A percentile compares a stretch with the other conserved stretches of the same genome.
phyloP scores from a whole-genome alignment of 2,113 vertebrate species.

The Charina bottae region DNA sequence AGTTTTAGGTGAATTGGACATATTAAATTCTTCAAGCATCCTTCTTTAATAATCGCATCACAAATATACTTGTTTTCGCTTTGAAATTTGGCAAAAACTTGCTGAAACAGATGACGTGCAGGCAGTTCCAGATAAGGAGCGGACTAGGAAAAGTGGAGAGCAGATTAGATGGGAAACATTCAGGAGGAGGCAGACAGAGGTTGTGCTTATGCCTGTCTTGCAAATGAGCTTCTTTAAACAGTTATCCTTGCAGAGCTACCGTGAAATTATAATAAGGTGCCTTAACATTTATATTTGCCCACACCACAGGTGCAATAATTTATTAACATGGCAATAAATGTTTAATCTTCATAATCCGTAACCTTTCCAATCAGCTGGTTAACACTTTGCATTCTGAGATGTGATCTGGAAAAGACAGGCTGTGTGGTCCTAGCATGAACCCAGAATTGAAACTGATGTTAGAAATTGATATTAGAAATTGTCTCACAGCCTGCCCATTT shows the following conservation, averaged over 20 bases:
- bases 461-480: not conserved
- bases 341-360: constrained; percentile 59
- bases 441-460: not conserved
- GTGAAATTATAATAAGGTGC: constrained; percentile 64
- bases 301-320: constrained; percentile 58
- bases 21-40: not conserved
- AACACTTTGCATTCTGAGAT: constrained; percentile 9
- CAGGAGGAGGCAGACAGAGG: accelerated
- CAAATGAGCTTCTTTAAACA: constrained; percentile 37
- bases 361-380: constrained; percentile 27
- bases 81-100: not conserved
- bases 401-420: constrained; percentile 12
- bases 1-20: too few species aligned
- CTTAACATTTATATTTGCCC: constrained; percentile 63
- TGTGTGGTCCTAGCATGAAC: not conserved
- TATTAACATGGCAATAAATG: constrained; percentile 65
- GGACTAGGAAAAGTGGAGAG: not conserved
- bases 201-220: constrained; percentile 18
- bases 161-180: not conserved
- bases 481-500: accelerated
- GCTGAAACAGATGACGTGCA: not conserved
- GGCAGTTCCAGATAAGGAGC: not conserved
- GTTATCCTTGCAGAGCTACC: constrained; percentile 32
- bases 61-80: not conserved
- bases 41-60: not conserved